Evolutionary conservation across 1,140 invertebrate species (phyloP).

Genomic region (Atta colombica): DNA sequence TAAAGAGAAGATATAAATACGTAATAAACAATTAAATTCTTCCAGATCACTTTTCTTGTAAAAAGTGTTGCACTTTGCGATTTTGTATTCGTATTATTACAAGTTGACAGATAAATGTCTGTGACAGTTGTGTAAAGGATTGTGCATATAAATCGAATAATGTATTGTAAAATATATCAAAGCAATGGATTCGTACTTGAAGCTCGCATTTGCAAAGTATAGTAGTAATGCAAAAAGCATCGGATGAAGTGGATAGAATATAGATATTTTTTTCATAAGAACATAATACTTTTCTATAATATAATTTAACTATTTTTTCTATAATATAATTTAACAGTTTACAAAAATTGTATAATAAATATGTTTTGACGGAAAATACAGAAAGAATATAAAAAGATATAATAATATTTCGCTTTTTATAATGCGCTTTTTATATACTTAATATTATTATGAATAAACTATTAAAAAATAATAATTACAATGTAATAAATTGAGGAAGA

Average conservation of each 20-base stretch:
- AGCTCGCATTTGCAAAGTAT: constrained; percentile 11
- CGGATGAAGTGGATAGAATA: neutral
- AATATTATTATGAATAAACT: neutral
- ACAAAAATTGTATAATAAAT: neutral
- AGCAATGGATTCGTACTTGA: constrained; percentile 12
- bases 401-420: neutral
- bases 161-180: constrained; percentile 36
- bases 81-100: neutral
- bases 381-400: neutral
- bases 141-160: constrained; percentile 17
- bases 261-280: neutral
- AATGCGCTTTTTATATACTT: too few species aligned
- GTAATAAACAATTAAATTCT: neutral
- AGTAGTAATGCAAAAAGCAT: constrained; percentile 26
- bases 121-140: neutral
- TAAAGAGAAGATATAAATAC: neutral
- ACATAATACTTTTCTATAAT: neutral
- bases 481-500: neutral
- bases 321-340: constrained; percentile 2
- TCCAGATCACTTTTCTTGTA: neutral
- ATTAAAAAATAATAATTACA: neutral
- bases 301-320: too few species aligned
- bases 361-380: neutral
- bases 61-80: neutral
- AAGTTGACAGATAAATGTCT: neutral